Conservation (phyloP, 2,797 vertebrate species). For the Natrix natrix region DNA sequence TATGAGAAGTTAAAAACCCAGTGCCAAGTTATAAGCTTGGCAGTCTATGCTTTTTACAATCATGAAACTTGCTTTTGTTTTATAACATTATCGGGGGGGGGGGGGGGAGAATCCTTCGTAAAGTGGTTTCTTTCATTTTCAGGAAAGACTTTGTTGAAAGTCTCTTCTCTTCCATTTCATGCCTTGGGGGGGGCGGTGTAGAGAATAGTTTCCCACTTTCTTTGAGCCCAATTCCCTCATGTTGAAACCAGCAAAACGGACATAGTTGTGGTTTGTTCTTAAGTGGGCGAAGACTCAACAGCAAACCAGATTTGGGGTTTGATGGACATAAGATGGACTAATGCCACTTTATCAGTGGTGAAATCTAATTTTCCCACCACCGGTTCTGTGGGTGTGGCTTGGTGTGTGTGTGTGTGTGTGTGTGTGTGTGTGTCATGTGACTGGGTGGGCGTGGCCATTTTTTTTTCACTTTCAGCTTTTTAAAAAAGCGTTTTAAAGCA, state of each 20-base stretch:
- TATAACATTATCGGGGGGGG: neutral
- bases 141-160: neutral
- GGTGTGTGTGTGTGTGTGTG: no score
- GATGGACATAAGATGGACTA: neutral
- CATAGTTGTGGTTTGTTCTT: slow-evolving; percentile 14
- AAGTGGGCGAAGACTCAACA: neutral
- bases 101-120: neutral
- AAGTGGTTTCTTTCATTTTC: neutral
- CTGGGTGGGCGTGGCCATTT: no score
- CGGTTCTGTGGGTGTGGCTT: no score
- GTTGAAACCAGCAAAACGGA: neutral
- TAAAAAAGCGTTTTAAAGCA: no score
- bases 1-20: neutral
- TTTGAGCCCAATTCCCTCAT: neutral
- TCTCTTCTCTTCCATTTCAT: neutral
- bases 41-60: neutral
- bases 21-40: neutral
- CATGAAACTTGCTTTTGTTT: neutral
- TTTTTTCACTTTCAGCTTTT: no score
- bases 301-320: neutral
- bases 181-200: no score
- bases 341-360: no score
- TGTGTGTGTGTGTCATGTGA: no score
- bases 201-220: neutral
- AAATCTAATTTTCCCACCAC: no score